These are phyloP conservation scores for Neosalanx taihuensis DNA, from an alignment of 2,797 vertebrate species.

Conservation along the genomic window DNA sequence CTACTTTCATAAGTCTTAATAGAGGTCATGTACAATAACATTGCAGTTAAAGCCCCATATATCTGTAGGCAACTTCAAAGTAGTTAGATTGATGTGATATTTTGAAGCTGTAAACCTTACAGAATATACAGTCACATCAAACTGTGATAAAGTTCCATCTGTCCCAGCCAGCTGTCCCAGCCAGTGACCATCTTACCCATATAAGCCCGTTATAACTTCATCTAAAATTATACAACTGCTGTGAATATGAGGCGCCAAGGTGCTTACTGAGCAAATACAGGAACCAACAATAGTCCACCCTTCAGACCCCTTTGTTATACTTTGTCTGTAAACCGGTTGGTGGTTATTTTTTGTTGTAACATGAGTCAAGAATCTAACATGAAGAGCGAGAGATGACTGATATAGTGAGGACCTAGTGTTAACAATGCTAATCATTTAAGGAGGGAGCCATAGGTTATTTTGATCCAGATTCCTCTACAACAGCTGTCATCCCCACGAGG, in stretches of 20 bases:
- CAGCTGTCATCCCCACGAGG: slow-evolving; percentile 59
- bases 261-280: background rate
- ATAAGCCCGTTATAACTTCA: background rate
- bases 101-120: too few relatives aligned
- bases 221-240: background rate
- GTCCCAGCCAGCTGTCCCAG: background rate
- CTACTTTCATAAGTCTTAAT: background rate
- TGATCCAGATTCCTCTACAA: slow-evolving; percentile 61
- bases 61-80: too few relatives aligned
- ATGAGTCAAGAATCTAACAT: background rate
- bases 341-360: background rate
- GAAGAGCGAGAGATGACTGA: background rate
- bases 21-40: too few relatives aligned
- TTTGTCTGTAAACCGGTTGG: background rate
- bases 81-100: too few relatives aligned
- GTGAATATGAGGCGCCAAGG: background rate
- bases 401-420: background rate
- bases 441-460: slow-evolving; percentile 56
- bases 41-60: too few relatives aligned
- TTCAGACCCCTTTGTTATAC: background rate
- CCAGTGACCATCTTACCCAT: background rate
- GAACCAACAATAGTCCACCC: background rate
- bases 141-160: background rate
- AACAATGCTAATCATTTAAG: slow-evolving; percentile 44
- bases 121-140: background rate